These are phyloP conservation scores for Drosophila lutescens DNA, from an alignment of 2,888 invertebrate species.

Conservation along the genomic window DNA sequence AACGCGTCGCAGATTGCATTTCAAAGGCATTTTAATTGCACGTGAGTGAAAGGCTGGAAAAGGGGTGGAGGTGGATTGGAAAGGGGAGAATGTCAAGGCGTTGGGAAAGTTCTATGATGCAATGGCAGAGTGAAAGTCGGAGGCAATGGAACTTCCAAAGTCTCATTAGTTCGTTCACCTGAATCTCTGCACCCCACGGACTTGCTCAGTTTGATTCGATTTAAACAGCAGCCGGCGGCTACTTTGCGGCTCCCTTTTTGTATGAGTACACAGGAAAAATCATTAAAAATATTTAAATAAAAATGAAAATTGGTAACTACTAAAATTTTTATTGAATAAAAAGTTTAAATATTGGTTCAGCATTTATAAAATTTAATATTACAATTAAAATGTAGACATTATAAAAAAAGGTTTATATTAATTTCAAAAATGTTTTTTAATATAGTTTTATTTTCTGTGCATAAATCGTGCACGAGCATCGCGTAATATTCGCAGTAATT, in stretches of 20 bases:
- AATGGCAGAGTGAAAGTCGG: conserved; percentile 41
- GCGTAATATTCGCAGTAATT: not conserved
- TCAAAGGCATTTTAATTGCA: conserved; percentile 72
- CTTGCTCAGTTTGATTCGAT: conserved; percentile 14
- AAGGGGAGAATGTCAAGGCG: conserved; percentile 57
- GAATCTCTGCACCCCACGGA: conserved; percentile 36
- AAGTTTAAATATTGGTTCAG: too few species aligned
- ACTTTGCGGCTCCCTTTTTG: conserved; percentile 42
- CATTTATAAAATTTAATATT: too few species aligned
- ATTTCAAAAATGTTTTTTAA: not conserved
- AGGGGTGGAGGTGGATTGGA: not conserved
- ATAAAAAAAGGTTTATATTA: not conserved
- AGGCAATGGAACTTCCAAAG: conserved; percentile 13
- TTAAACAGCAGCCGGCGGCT: conserved; percentile 16
- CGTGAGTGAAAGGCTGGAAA: conserved; percentile 33
- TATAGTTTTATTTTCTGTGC: not conserved
- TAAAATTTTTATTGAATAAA: too few species aligned
- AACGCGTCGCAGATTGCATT: conserved; percentile 45
- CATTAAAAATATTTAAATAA: not conserved
- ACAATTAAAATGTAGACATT: too few species aligned
- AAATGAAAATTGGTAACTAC: too few species aligned
- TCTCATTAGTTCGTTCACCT: conserved; percentile 9
- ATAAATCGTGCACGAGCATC: not conserved
- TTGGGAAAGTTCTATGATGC: conserved; percentile 45
- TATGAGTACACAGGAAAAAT: conserved; percentile 1